Base-by-base conservation (phyloP, 35 echinoderm and acorn worm genomes). In the Hemicentrotus pulcherrimus region DNA sequence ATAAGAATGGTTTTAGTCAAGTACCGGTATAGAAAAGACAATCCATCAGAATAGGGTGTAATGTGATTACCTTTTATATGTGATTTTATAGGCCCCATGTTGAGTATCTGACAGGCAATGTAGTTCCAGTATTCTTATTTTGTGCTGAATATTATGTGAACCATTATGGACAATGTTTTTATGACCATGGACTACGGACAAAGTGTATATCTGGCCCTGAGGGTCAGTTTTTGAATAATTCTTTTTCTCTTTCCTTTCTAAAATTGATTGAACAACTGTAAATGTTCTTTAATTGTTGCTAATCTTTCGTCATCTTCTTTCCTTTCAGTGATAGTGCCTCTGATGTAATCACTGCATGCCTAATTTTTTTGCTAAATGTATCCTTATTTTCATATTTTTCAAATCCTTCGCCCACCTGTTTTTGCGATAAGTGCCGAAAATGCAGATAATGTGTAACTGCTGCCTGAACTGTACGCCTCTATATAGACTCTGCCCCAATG, bases 131-230 rank as follows among this genome's bases (percentile, higher is more conserved):
- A 78, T 78, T 70, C 61, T 70, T 78, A 78, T 78, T 78, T 78
- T 78, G 88, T 90, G 88, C 88, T 90, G 88, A 90, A 90, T 33
- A 90, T 45, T 14, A 90, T 90, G 46, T 90, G 88, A 90, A 78
- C 65, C 65, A 78, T 78, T 24, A 90, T 90, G 88, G 88, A 90
- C 88, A 45, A 33, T 90, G 88, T 90, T 90, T 78, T 90, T 41
- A 90, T 90, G 88, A 90, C 88, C 46, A 90, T 47, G 88, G 88
- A 90, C 88, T 45, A 35, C 88, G 88, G 88, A 90, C 88, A 90
- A 47, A 35, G 46, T 90, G 46, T 90, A 45, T 90, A 45, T 47
- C 86, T 90, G 88, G n/a, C 88, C 88, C 88, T 47, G 88, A 90
- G 88, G 88, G 88, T 41, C 88, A 90, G 6, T 78, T 78, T 28